A percentile compares a stretch with the other conserved stretches of the same genome.
Conservation (phyloP, 2,888 invertebrate species). For the Andrena flavipes region DNA sequence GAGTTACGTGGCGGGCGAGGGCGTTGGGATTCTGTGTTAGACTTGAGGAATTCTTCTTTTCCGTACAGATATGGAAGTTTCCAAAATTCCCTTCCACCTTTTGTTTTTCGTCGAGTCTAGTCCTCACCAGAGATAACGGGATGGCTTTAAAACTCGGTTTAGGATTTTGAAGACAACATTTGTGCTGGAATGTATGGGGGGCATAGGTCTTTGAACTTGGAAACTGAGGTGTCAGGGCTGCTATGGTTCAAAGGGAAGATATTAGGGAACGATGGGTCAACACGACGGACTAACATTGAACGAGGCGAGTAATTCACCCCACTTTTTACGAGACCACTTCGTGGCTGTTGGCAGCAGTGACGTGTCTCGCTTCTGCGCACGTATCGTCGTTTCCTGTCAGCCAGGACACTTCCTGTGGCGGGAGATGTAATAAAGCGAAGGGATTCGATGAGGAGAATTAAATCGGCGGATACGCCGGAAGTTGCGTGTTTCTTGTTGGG, state of each 20-base stretch:
- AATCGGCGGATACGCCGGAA: not conserved
- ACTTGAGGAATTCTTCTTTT: too few relatives aligned
- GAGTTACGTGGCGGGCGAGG: too few relatives aligned
- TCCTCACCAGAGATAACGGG: too few relatives aligned
- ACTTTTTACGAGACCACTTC: constrained; percentile 9
- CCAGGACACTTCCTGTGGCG: constrained; percentile 1
- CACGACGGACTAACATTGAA: not conserved
- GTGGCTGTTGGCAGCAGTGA: not conserved
- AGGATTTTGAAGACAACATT: too few relatives aligned
- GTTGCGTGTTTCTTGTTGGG: constrained; percentile 1
- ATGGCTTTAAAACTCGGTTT: too few relatives aligned
- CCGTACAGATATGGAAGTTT: too few relatives aligned
- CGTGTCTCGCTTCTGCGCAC: constrained; percentile 8
- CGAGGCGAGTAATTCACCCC: constrained; percentile 10
- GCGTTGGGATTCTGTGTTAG: too few relatives aligned
- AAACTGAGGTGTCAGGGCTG: too few relatives aligned
- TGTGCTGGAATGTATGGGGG: too few relatives aligned
- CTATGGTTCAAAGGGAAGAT: not conserved
- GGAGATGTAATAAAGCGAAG: constrained; percentile 17
- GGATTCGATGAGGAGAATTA: constrained; percentile 5
- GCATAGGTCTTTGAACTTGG: too few relatives aligned
- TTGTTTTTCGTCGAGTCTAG: too few relatives aligned
- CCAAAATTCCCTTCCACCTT: too few relatives aligned
- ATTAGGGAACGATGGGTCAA: not conserved
- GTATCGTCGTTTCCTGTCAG: constrained; percentile 14